Base-by-base conservation (phyloP, 30 jellyfish, hydroid and myxozoan genomes). In the Chrysaora quinquecirrha region DNA sequence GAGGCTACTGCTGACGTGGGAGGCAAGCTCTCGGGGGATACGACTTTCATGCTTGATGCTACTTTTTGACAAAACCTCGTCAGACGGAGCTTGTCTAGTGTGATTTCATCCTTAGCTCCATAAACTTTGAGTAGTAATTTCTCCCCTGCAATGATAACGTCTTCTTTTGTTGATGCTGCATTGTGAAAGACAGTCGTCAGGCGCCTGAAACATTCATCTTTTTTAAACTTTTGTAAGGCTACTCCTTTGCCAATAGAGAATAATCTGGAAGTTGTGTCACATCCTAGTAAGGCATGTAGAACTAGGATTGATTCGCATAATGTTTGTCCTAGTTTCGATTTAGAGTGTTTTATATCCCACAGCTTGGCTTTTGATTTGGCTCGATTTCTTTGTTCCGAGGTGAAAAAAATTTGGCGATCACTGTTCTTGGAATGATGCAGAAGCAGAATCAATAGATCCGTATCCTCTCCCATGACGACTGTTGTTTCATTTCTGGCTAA, bases 381-480 rank as follows among this genome's bases (percentile, higher is more conserved):
- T 3, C 25, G 12, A 2, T 52, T 2, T 25, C 25, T 52, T 16
- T 16, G 68, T 25, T 52, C 68, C 12, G 68, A 25, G 3, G 27
- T 3, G 68, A 52, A 52, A 25, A 52, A 52, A 25, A 52, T 20
- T 52, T 43, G n/a, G n/a, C n/a, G 24, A 52, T 20, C 25, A 3
- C 6, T 22, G 76, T 10, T 32, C 24, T 64, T 18, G 3, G 24
- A 6, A 72, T 72, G 82, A 25, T 75, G 64, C 11, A 28, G 25
- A 11, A 58, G 63, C 10, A 75, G 87, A 33, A 75, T 33, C n/a
- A 75, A 64, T 28, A 75, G 87, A 25, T 58, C 87, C 2, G 87
- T 75, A 34, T 75, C 87, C 3, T 54, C 87, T 3, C 76, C 87
- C 4, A 75, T 64, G 1, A 75, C 60, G 35, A 30, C 77, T 19